phyloP scores from a whole-genome alignment of 92 coral and sea anemone genomes.

The Siderastrea siderea region DNA sequence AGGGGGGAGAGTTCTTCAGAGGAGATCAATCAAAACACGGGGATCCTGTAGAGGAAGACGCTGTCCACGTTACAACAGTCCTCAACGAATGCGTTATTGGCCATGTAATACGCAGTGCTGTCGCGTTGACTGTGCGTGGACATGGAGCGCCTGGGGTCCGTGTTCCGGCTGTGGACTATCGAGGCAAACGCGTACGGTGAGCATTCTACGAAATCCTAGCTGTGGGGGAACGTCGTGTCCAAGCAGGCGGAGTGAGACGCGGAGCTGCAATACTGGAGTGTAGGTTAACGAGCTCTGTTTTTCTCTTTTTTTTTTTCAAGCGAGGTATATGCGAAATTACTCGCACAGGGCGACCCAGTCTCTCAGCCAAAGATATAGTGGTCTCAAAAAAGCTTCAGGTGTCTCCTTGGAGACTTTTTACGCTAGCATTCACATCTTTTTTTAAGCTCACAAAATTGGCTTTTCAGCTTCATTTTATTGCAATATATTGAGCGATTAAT shows the following conservation, averaged over 20 bases:
- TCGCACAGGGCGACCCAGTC: neutral
- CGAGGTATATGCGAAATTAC: too few relatives aligned
- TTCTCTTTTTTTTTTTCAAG: neutral
- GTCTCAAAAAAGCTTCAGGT: too few relatives aligned
- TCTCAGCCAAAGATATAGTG: too few relatives aligned
- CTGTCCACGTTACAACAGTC: constrained; percentile 8
- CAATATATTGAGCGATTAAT: too few relatives aligned
- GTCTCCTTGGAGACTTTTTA: too few relatives aligned
- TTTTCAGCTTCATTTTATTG: too few relatives aligned
- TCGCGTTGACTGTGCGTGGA: constrained; percentile 53
- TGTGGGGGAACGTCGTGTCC: constrained; percentile 79
- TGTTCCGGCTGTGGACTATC: constrained; percentile 77
- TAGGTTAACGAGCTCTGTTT: constrained; percentile 34
- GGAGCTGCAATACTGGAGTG: constrained; percentile 72
- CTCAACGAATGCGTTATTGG: neutral
- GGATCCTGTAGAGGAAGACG: constrained; percentile 38
- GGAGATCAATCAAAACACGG: neutral
- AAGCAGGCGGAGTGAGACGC: constrained; percentile 22
- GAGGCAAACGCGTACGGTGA: constrained; percentile 51
- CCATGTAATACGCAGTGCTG: constrained; percentile 44
- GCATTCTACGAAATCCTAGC: constrained; percentile 14
- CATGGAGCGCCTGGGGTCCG: constrained; percentile 61
- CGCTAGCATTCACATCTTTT: too few relatives aligned
- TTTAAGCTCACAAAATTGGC: too few relatives aligned
- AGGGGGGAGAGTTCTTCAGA: neutral